Percentiles rank a stretch among this genome's conserved stretches.
phyloP scores from a whole-genome alignment of 2,797 vertebrate genomes.

The Malacoctenus gilli region DNA sequence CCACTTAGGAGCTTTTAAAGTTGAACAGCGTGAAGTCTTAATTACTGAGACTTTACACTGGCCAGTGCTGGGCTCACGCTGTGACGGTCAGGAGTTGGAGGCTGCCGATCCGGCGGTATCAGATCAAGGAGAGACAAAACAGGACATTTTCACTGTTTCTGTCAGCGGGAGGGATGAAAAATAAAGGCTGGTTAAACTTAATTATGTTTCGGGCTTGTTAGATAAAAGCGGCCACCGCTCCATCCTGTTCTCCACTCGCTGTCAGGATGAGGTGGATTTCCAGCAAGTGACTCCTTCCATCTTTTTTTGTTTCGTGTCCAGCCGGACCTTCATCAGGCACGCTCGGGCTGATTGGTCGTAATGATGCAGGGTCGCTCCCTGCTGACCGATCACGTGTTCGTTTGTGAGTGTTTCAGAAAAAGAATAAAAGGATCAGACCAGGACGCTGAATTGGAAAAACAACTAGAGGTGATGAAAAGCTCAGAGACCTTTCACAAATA shows the following conservation, averaged over 20 bases:
- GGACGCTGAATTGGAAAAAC: constrained; percentile 39
- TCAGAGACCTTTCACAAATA: constrained; percentile 13
- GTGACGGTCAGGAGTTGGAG: constrained; percentile 77
- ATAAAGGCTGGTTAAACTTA: constrained; percentile 36
- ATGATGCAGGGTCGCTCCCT: constrained; percentile 66
- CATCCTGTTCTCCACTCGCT: constrained; percentile 30
- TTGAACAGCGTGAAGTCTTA: constrained; percentile 80
- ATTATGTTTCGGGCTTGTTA: constrained; percentile 43
- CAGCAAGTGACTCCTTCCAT: constrained; percentile 37
- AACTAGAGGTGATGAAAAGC: constrained; percentile 11
- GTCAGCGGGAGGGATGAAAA: constrained; percentile 31
- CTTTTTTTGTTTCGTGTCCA: constrained; percentile 58
- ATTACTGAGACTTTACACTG: constrained; percentile 80
- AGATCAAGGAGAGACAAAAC: constrained; percentile 66
- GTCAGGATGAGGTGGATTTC: constrained; percentile 41
- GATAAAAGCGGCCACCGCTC: constrained; percentile 39
- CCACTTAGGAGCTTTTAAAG: constrained; percentile 78
- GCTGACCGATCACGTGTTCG: constrained; percentile 74
- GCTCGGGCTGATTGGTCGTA: constrained; percentile 67
- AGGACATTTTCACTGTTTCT: constrained; percentile 43
- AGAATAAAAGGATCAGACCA: constrained; percentile 3
- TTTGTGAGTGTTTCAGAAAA: constrained; percentile 45
- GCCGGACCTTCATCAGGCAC: constrained; percentile 53
- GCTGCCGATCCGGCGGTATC: constrained; percentile 57
- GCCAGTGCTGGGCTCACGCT: constrained; percentile 68